phyloP scores from a whole-genome alignment of 2,797 vertebrate species.

The Orientallactaga sibirica region DNA sequence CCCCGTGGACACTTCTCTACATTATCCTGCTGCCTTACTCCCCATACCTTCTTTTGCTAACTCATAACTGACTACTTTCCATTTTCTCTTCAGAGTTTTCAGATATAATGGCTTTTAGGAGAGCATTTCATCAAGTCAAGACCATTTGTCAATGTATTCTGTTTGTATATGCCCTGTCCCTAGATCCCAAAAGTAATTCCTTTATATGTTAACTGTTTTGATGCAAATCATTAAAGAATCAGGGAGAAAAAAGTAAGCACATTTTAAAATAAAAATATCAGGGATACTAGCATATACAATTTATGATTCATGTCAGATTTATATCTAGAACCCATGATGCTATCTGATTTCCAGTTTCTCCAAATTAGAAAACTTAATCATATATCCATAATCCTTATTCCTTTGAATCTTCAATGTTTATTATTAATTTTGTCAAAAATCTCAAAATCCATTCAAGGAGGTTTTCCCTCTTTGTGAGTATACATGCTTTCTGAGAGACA shows the following conservation, averaged over 20 bases:
- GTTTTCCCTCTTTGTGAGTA: not conserved
- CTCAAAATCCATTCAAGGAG: not conserved
- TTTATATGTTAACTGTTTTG: not conserved
- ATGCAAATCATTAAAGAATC: not conserved
- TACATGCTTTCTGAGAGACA: not conserved
- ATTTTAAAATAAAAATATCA: not conserved
- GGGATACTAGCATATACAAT: not conserved
- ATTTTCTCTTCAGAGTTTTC: not conserved
- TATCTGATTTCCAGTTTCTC: not conserved
- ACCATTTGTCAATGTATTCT: not conserved
- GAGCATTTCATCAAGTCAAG: not conserved
- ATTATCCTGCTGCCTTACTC: not conserved
- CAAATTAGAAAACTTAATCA: not conserved
- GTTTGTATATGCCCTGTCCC: not conserved
- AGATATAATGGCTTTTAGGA: not conserved
- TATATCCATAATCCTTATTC: not conserved
- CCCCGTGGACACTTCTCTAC: not conserved
- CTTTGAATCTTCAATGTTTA: not conserved
- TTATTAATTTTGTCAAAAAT: not conserved
- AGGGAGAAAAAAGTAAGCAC: not conserved
- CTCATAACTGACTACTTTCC: no score
- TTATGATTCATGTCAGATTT: not conserved
- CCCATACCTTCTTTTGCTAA: no score
- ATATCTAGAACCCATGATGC: not conserved
- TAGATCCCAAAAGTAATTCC: not conserved